phyloP scores from a whole-genome alignment of 2,888 invertebrate genomes.

The Odontothrips loti region DNA sequence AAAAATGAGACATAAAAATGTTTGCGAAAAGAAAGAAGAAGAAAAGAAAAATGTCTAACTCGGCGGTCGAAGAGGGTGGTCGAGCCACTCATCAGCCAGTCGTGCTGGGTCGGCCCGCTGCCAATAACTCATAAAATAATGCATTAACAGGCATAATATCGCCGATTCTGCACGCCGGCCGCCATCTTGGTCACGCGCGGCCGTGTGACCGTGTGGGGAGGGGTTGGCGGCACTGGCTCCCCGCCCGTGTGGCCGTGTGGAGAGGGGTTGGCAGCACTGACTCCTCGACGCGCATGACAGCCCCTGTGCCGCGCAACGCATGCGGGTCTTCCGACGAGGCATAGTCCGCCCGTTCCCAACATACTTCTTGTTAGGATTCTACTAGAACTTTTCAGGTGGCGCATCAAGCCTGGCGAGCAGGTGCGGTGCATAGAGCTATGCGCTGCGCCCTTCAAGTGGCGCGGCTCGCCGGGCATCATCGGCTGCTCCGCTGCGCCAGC shows the following conservation, averaged over 20 bases:
- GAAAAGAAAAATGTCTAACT: neutral
- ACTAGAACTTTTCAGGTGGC: neutral
- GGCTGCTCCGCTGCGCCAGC: neutral
- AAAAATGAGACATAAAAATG: neutral
- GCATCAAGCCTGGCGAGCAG: neutral
- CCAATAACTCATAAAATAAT: conserved; percentile 21
- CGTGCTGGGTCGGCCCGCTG: neutral
- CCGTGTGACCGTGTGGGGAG: neutral
- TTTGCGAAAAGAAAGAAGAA: neutral
- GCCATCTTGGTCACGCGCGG: conserved; percentile 20
- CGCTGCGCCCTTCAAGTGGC: neutral
- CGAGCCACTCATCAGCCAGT: neutral
- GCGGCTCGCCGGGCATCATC: neutral
- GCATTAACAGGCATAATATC: conserved; percentile 17
- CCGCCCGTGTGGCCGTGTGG: neutral
- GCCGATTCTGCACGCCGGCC: conserved; percentile 12
- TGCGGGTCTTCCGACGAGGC: no score
- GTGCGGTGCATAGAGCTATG: neutral
- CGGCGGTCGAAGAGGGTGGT: no score
- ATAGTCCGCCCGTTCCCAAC: no score
- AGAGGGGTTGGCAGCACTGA: no score
- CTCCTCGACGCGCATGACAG: no score
- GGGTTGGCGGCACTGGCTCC: no score
- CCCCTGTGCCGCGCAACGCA: no score
- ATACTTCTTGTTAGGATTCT: no score